phyloP scores from a whole-genome alignment of 2,113 vertebrate species.

The Ibidorhyncha struthersii region DNA sequence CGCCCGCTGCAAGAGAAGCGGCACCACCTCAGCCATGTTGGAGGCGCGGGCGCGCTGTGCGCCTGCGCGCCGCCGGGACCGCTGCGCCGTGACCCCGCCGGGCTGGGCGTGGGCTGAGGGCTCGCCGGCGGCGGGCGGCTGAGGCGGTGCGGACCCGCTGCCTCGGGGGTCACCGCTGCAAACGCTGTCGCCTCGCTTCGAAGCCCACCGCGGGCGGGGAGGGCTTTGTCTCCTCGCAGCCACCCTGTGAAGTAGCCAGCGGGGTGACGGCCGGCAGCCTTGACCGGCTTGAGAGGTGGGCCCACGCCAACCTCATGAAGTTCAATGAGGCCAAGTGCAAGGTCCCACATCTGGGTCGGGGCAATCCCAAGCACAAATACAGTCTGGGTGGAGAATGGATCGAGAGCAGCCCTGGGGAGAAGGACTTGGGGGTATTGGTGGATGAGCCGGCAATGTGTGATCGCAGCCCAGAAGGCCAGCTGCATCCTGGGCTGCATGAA shows the following conservation, averaged over 20 bases:
- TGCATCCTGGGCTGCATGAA: neutral
- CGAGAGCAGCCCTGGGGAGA: neutral
- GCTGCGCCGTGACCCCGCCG: conserved; percentile 57
- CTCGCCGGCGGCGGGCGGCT: neutral
- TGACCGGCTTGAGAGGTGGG: neutral
- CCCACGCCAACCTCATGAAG: neutral
- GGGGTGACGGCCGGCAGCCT: neutral
- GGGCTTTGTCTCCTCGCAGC: neutral
- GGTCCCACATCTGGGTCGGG: too few relatives aligned
- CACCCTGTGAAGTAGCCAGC: neutral
- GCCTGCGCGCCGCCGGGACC: conserved; percentile 79
- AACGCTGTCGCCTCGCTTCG: neutral
- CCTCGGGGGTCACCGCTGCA: too few relatives aligned
- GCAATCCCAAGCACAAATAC: neutral
- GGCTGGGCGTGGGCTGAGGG: conserved; percentile 77
- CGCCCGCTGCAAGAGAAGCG: conserved; percentile 72
- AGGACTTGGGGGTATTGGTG: neutral
- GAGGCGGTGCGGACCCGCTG: neutral
- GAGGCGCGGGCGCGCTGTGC: conserved; percentile 82
- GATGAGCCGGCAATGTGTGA: neutral
- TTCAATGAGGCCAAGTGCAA: neutral
- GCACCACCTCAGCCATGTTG: conserved; percentile 93
- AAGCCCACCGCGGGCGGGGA: neutral
- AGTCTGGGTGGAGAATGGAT: neutral
- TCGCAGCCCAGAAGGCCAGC: neutral